Evolutionary conservation across 2,888 invertebrate species (phyloP).

Genomic region (Adelphocoris suturalis): DNA sequence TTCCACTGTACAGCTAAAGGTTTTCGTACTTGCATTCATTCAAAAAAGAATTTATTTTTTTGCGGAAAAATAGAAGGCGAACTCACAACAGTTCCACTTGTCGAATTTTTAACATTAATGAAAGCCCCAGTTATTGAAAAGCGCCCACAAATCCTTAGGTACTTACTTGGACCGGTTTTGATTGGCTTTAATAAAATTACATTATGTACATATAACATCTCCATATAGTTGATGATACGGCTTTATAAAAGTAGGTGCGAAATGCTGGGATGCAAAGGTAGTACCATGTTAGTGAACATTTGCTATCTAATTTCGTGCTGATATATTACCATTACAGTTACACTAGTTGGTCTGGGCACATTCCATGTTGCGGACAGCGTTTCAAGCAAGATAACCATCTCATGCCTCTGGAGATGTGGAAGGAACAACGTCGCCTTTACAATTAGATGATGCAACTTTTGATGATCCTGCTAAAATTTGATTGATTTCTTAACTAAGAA

Average conservation of each 20-base stretch:
- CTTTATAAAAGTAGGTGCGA: neutral
- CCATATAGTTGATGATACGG: neutral
- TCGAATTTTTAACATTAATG: no score
- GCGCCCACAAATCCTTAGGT: no score
- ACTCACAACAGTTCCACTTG: no score
- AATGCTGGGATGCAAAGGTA: neutral
- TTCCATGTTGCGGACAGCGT: neutral
- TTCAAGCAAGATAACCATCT: no score
- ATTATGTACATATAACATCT: no score
- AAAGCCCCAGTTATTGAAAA: no score
- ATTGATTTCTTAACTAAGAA: neutral
- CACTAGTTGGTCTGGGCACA: neutral
- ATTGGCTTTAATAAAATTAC: no score
- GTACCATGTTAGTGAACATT: neutral
- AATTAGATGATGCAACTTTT: neutral
- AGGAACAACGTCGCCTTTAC: neutral
- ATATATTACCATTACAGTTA: neutral
- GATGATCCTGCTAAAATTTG: conserved; percentile 6
- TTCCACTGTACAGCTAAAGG: no score
- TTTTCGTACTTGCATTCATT: no score
- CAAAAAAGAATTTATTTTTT: no score
- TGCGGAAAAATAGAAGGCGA: no score
- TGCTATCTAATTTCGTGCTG: neutral
- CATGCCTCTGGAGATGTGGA: neutral
- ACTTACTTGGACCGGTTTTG: no score